Conservation (phyloP, 2,888 invertebrate genomes). For the Leucoma salicis region DNA sequence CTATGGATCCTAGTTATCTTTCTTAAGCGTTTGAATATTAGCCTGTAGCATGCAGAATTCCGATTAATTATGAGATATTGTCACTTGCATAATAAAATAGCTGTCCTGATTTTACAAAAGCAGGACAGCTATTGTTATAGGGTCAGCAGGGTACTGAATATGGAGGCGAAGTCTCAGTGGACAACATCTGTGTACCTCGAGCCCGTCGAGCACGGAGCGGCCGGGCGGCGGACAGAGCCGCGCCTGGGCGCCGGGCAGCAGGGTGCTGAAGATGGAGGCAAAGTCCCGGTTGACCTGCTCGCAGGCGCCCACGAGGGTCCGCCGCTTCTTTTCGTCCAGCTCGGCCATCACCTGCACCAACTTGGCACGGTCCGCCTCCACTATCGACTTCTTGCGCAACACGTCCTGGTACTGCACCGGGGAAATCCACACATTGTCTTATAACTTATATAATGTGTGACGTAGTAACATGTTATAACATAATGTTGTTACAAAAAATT, state of each 20-base stretch:
- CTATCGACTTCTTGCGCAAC: conserved; percentile 86
- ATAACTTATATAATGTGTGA: too few relatives aligned
- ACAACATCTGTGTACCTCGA: conserved; percentile 98
- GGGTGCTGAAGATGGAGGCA: conserved; percentile 94
- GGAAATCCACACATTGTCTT: not conserved
- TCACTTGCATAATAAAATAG: too few relatives aligned
- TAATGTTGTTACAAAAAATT: too few relatives aligned
- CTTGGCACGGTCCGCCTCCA: conserved; percentile 88
- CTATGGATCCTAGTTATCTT: too few relatives aligned
- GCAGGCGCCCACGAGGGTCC: conserved; percentile 91
- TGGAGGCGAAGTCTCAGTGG: conserved; percentile 96
- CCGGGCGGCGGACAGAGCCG: conserved; percentile 90
- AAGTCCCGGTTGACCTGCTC: conserved; percentile 95
- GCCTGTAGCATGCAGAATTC: too few relatives aligned
- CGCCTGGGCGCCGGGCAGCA: conserved; percentile 95
- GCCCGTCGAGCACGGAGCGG: conserved; percentile 89
- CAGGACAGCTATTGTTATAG: too few relatives aligned
- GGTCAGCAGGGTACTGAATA: conserved; percentile 94
- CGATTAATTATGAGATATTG: too few relatives aligned
- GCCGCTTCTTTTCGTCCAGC: conserved; percentile 95
- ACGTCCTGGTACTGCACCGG: conserved; percentile 85
- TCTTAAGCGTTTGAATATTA: too few relatives aligned
- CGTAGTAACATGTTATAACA: too few relatives aligned
- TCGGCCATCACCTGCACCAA: conserved; percentile 90
- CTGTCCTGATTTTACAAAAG: too few relatives aligned